phyloP scores from a whole-genome alignment of 2,113 vertebrate genomes.

The Otus sunia region DNA sequence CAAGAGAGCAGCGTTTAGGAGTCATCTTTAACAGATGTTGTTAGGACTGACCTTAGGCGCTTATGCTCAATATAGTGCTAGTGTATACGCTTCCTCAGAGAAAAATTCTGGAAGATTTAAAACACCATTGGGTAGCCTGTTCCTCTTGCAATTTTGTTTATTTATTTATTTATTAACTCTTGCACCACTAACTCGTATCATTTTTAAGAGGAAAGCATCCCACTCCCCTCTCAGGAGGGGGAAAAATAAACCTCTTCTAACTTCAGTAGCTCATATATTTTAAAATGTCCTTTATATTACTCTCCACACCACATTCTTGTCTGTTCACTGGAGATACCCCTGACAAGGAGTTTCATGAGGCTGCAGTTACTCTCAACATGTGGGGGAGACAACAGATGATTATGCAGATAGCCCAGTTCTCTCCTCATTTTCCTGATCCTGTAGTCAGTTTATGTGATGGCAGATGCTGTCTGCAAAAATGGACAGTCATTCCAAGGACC shows the following conservation, averaged over 20 bases:
- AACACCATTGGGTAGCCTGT: neutral
- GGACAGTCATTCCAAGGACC: neutral
- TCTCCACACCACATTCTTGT: neutral
- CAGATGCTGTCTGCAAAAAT: neutral
- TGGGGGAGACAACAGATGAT: neutral
- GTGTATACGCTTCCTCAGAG: accelerated
- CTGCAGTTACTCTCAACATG: neutral
- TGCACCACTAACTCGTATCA: neutral
- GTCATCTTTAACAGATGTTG: neutral
- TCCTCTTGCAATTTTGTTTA: neutral
- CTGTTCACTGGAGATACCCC: neutral
- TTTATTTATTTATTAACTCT: neutral
- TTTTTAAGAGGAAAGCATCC: neutral
- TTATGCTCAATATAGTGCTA: neutral
- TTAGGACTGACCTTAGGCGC: neutral
- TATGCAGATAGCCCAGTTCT: neutral
- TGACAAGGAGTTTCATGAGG: neutral
- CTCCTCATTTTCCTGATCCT: neutral
- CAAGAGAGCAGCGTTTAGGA: neutral
- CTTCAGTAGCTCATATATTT: neutral
- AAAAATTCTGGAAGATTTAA: neutral
- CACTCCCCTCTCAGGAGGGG: neutral
- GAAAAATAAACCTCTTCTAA: neutral
- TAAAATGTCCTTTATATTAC: neutral
- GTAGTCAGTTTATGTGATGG: neutral